phyloP scores from a whole-genome alignment of 1,140 invertebrate species.

The Drosophila arizonae region DNA sequence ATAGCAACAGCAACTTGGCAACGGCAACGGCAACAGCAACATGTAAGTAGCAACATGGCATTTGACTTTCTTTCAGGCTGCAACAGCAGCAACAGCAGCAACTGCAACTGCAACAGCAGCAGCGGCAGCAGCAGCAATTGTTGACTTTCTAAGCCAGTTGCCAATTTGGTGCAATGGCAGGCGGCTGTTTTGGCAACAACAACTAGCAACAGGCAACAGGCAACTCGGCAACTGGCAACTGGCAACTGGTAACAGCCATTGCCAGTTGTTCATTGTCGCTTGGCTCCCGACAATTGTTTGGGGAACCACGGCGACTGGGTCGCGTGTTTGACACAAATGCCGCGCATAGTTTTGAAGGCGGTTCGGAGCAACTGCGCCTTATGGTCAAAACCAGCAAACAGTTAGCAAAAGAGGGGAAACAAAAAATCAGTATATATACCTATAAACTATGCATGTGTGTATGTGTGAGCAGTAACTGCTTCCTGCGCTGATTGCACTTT shows the following conservation, averaged over 20 bases:
- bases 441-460: background rate
- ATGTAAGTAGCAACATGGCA: slow-evolving; percentile 37
- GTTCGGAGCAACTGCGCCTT: slow-evolving; percentile 69
- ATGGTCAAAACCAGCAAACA: slow-evolving; percentile 67
- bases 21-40: slow-evolving; percentile 24
- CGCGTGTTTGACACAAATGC: slow-evolving; percentile 81
- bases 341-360: slow-evolving; percentile 79
- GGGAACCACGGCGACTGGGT: slow-evolving; percentile 62
- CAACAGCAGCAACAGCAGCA: background rate
- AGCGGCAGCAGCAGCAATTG: slow-evolving; percentile 11
- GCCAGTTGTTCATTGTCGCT: slow-evolving; percentile 12
- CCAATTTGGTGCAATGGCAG: slow-evolving; percentile 73
- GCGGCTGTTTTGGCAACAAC: slow-evolving; percentile 60
- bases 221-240: slow-evolving; percentile 37
- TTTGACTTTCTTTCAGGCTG: slow-evolving; percentile 71
- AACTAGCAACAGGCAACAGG: slow-evolving; percentile 51
- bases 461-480: slow-evolving; percentile 39
- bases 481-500: slow-evolving; percentile 78
- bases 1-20: slow-evolving; percentile 15
- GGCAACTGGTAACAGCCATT: slow-evolving; percentile 25
- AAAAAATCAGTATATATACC: background rate
- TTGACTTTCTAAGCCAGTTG: slow-evolving; percentile 78
- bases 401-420: background rate
- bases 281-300: slow-evolving; percentile 65
- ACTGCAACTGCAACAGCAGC: slow-evolving; percentile 18